Evolutionary conservation across 2,113 vertebrate genomes (phyloP), one percentile per base, ranked within the genome.

Genomic region (Chloropsis hardwickii): DNA sequence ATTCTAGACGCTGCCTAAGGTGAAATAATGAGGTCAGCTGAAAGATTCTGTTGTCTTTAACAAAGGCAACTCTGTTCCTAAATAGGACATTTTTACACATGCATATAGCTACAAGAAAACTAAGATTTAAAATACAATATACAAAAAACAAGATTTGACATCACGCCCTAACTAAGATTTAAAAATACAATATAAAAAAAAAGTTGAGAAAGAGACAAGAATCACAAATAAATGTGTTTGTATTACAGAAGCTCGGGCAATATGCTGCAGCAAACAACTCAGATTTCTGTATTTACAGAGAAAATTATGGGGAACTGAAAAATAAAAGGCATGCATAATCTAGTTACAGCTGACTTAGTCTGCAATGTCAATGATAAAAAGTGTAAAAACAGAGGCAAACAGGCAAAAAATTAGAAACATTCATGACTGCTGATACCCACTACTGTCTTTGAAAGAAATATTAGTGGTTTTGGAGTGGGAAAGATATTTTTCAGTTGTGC

Each of bases 221-320:
- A 69, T 67, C 51, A 83, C 10, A 72, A 78, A 74, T 60, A 81
- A 73, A 67, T 28, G 24, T 74, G 5, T 6, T 77, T 86, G 9
- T 40, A 29, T 37, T 76, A 64, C 16, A 77, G 70, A 83, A 73
- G 4, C 4, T 42, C 7, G 0, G 56, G 25, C 44, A 91, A 42
- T 25, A 6, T 51, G 19, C 13, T 93, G 54, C 47, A 86, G 70
- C 65, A 96, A 90, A 86, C 53, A 96, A 64, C 37, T 73, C 33
- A 58, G n/a, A 31, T 95, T 97, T 95, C 71, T 95, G 67, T 81
- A 87, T 92, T 96, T 97, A 81, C 67, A 80, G 62, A 97, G 57
- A 95, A 97, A 97, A 95, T 95, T 82, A 82, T 45, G 87, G 29
- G 76, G 69, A 97, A 94, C 69, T 79, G 62, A 97, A 95, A 94